phyloP scores from a whole-genome alignment of 2,888 invertebrate species.

The Phania funesta region DNA sequence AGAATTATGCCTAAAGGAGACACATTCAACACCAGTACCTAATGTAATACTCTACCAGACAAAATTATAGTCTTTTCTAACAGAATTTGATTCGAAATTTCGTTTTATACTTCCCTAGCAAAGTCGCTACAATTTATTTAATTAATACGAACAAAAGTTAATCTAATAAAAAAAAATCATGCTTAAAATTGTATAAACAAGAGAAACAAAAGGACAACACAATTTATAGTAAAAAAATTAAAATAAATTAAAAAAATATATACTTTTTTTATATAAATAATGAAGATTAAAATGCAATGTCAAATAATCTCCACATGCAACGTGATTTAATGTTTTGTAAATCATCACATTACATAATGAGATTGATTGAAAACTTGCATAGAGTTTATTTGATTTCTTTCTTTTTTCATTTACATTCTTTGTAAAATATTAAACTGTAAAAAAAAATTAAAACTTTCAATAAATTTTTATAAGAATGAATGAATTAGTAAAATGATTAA shows the following conservation, averaged over 20 bases:
- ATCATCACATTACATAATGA: conserved; percentile 91
- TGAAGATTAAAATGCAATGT: conserved; percentile 76
- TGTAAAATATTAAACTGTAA: conserved; percentile 40
- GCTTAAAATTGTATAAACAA: conserved; percentile 33
- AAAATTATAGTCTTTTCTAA: conserved; percentile 77
- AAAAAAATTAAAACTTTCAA: conserved; percentile 39
- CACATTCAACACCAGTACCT: conserved; percentile 92
- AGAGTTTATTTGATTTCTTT: conserved; percentile 47
- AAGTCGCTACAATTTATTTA: conserved; percentile 52
- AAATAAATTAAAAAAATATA: conserved; percentile 28
- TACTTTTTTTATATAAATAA: conserved; percentile 60
- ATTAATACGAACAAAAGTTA: conserved; percentile 31
- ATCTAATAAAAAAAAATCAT: conserved; percentile 47
- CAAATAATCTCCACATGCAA: conserved; percentile 81
- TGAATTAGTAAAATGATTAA: conserved; percentile 6
- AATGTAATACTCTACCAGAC: conserved; percentile 98
- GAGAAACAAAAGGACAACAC: conserved; percentile 60
- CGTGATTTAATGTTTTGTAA: conserved; percentile 77
- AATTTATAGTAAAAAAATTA: conserved; percentile 50
- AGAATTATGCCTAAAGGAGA: conserved; percentile 69
- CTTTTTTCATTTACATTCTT: conserved; percentile 1
- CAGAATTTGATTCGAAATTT: background rate
- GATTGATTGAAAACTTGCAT: conserved; percentile 89
- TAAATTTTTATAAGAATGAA: conserved; percentile 23
- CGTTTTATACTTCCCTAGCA: conserved; percentile 17